Conservation (phyloP, 2,888 invertebrate genomes). For the Micoletzkya japonica region DNA sequence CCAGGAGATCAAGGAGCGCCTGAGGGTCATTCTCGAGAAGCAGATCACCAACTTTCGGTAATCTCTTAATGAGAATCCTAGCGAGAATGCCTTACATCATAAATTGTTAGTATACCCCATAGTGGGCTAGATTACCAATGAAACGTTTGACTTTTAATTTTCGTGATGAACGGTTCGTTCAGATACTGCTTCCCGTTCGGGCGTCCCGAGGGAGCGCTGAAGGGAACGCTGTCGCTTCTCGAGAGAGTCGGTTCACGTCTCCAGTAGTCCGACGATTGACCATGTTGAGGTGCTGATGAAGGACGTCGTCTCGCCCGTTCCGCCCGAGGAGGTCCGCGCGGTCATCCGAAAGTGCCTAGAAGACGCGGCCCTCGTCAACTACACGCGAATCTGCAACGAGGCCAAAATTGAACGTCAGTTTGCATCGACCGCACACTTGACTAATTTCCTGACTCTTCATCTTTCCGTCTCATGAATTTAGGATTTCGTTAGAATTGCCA, state of each 20-base stretch:
- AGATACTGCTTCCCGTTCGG: conserved; percentile 97
- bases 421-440: too few species aligned
- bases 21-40: conserved; percentile 87
- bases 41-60: conserved; percentile 98
- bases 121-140: not conserved
- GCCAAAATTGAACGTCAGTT: conserved; percentile 91
- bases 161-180: not conserved
- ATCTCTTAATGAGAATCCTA: not conserved
- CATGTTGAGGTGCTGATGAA: conserved; percentile 92
- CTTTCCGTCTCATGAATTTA: too few species aligned
- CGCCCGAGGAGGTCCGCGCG: conserved; percentile 87
- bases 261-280: not conserved
- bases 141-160: not conserved
- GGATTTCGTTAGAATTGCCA: too few species aligned
- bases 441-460: too few species aligned
- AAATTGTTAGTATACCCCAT: not conserved
- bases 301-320: conserved; percentile 94
- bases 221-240: conserved; percentile 89
- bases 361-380: conserved; percentile 95
- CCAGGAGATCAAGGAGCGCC: conserved; percentile 91
- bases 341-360: conserved; percentile 96
- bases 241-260: conserved; percentile 73
- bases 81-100: not conserved
- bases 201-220: conserved; percentile 94
- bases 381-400: conserved; percentile 90